A percentile compares a stretch with the other conserved stretches of the same genome.
phyloP scores from a whole-genome alignment of 2,888 invertebrate genomes.

The Agapostemon virescens region DNA sequence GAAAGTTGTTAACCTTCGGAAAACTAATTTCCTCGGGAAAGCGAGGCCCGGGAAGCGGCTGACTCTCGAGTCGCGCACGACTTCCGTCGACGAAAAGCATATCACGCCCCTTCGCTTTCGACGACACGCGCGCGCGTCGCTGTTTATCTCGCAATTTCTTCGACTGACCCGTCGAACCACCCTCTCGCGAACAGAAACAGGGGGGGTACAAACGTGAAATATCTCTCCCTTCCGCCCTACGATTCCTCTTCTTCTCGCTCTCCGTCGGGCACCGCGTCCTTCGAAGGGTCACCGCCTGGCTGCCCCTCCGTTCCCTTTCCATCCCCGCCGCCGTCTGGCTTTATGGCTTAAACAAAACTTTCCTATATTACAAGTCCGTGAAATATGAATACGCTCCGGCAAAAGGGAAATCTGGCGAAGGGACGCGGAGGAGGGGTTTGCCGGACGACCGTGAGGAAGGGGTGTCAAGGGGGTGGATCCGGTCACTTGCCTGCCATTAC shows the following conservation, averaged over 20 bases:
- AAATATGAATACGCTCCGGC: constrained; percentile 77
- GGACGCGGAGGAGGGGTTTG: constrained; percentile 37
- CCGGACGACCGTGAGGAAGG: constrained; percentile 53
- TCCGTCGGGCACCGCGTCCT: constrained; percentile 57
- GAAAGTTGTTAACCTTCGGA: too few relatives aligned
- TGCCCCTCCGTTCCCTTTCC: constrained; percentile 41
- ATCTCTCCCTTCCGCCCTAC: constrained; percentile 70
- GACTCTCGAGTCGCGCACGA: constrained; percentile 17
- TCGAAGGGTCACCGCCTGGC: constrained; percentile 72
- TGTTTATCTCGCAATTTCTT: constrained; percentile 50
- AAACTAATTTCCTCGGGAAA: constrained; percentile 26
- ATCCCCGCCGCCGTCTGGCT: constrained; percentile 67
- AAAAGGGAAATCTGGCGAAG: constrained; percentile 66
- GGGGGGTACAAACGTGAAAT: constrained; percentile 68
- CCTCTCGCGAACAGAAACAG: not conserved
- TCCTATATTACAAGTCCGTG: constrained; percentile 79
- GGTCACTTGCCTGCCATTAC: constrained; percentile 79
- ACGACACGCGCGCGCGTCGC: constrained; percentile 10
- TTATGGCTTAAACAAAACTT: constrained; percentile 80
- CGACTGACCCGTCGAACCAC: constrained; percentile 29
- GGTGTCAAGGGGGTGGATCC: constrained; percentile 71
- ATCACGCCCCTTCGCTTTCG: constrained; percentile 46
- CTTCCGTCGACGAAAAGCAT: constrained; percentile 41
- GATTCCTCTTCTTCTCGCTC: constrained; percentile 38
- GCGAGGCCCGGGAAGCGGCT: not conserved